Base-by-base conservation (phyloP, 2,113 vertebrate species). In the Ciconia stormi region DNA sequence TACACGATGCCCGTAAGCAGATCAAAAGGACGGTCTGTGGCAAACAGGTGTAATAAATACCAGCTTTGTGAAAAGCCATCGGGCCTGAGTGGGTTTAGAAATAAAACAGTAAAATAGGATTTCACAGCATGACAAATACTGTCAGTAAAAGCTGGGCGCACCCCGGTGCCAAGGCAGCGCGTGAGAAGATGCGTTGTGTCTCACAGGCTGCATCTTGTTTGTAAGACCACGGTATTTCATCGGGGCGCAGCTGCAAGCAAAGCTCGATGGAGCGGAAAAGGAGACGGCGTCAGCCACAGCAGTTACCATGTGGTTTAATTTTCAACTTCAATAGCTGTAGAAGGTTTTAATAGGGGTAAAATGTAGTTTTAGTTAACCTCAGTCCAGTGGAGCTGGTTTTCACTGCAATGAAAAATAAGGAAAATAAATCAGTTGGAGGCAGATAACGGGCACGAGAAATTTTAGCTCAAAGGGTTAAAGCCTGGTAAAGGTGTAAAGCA, bases 281-380 rank as follows among this genome's bases (percentile, higher is more conserved):
- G 53, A 72, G 76, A 47, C 1, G 3, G 77, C 0, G 0, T 8
- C 36, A 87, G 61, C 77, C 52, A 62, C 0, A 0, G 82, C 61
- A 38, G 29, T 63, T 73, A 86, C 67, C 22, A 6, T 21, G 55
- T 34, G 46, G 63, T 67, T 88, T 66, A n/a, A 74, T 91, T 93
- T 95, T 89, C 83, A 87, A 67, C 79, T 65, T 44, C 22, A n/a
- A 13, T 16, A 63, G 61, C 40, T 89, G 52, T 44, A 58, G 59
- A 71, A 78, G 27, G 47, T 40, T 90, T 79, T 53, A 74, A 36
- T 29, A 34, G 8, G 18, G 9, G 42, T 27, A 49, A 83, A 80
- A 74, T 6, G 15, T 34, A 74, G 73, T 71, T 82, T 78, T 55
- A 27, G 69, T 90, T 87, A 73, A 78, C 49, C 20, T 74, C 59